Conservation (phyloP, 2,888 invertebrate species). For the Chelonus formosanus region DNA sequence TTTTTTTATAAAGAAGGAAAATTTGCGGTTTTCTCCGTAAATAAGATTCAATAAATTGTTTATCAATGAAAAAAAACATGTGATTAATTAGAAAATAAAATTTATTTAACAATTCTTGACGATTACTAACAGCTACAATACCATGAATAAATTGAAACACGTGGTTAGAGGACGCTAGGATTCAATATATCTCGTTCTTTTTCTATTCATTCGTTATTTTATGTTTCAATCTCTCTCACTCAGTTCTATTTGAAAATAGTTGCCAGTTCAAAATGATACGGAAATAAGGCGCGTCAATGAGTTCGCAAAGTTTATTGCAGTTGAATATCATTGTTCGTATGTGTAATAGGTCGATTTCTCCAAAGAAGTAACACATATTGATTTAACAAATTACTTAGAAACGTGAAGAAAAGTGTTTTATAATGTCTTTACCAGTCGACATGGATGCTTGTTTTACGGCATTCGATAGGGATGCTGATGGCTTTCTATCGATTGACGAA, state of each 20-base stretch:
- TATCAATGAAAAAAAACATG: too few relatives aligned
- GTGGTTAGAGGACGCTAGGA: too few relatives aligned
- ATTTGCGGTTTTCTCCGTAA: too few relatives aligned
- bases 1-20: too few relatives aligned
- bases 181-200: too few relatives aligned
- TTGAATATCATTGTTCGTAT: conserved; percentile 5
- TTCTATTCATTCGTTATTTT: too few relatives aligned
- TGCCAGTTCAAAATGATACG: not conserved
- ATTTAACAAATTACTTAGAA: conserved; percentile 57
- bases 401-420: conserved; percentile 61
- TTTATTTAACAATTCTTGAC: too few relatives aligned
- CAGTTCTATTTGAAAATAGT: not conserved
- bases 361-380: conserved; percentile 46
- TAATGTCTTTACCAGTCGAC: conserved; percentile 60
- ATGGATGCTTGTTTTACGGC: conserved; percentile 94
- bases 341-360: not conserved
- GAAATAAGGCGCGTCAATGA: conserved; percentile 15
- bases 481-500: conserved; percentile 78
- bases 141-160: conserved; percentile 5
- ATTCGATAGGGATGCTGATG: conserved; percentile 91
- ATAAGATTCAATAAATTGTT: too few relatives aligned
- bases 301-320: not conserved
- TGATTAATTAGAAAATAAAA: too few relatives aligned
- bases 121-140: not conserved
- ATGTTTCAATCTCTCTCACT: not conserved